phyloP scores from a whole-genome alignment of 2,113 vertebrate genomes.

The Nibea albiflora region DNA sequence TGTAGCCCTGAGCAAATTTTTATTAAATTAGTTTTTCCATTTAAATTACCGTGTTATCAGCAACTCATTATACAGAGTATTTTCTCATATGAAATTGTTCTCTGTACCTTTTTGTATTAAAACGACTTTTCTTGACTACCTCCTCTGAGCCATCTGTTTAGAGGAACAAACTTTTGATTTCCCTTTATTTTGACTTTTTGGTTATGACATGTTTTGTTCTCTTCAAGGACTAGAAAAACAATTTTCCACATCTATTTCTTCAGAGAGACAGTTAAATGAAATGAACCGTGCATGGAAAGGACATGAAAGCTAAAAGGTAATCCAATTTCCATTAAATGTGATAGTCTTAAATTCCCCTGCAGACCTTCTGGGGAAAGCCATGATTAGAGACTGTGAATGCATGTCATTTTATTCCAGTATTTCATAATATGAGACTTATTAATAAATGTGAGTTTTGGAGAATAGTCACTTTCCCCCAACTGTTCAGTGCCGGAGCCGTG shows the following conservation, averaged over 20 bases:
- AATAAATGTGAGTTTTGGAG: constrained; percentile 60
- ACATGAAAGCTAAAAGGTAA: constrained; percentile 76
- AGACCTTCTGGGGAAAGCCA: constrained; percentile 60
- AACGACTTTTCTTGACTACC: background rate
- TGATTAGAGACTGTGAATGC: constrained; percentile 61
- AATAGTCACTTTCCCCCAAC: constrained; percentile 50
- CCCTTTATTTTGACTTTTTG: background rate
- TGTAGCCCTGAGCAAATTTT: constrained; percentile 32
- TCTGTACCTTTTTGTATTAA: background rate
- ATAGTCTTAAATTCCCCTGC: constrained; percentile 72
- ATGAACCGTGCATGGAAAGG: constrained; percentile 49
- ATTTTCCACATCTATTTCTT: constrained; percentile 30
- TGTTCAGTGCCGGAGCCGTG: constrained; percentile 26
- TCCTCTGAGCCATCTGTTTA: constrained; percentile 11
- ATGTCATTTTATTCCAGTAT: constrained; percentile 57
- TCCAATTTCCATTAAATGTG: constrained; percentile 76
- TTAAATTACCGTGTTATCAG: constrained; percentile 29
- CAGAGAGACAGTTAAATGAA: constrained; percentile 60
- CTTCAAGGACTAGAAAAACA: constrained; percentile 4
- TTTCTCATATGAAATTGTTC: constrained; percentile 4
- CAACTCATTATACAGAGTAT: constrained; percentile 25
- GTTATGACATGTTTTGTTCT: constrained; percentile 40
- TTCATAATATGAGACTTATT: constrained; percentile 64
- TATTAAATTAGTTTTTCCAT: constrained; percentile 22
- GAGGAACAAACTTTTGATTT: constrained; percentile 16